A percentile compares a stretch with the other conserved stretches of the same genome.
These are phyloP conservation scores for Oryzias javanicus DNA, from an alignment of 2,113 vertebrate species.

Conservation along the genomic window DNA sequence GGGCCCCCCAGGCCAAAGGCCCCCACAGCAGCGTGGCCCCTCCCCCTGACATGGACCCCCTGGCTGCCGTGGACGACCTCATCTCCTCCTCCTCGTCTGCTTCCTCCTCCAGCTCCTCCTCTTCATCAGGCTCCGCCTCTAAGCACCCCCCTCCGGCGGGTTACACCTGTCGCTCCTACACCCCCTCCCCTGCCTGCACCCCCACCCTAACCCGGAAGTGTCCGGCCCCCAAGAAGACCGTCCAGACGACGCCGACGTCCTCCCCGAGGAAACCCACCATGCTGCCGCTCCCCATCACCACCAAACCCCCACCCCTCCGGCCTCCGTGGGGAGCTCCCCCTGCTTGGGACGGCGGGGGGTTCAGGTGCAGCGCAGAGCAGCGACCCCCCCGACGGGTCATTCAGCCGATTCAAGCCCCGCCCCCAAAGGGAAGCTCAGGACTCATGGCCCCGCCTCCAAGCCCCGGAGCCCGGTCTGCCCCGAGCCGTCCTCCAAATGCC, in stretches of 20 bases:
- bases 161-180: constrained; percentile 57
- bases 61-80: constrained; percentile 82
- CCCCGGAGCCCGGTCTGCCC: constrained; percentile 69
- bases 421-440: constrained; percentile 49
- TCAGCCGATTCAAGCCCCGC: constrained; percentile 18
- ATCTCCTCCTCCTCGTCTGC: constrained; percentile 60
- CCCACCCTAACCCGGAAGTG: constrained; percentile 63
- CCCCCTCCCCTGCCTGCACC: constrained; percentile 68
- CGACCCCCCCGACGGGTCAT: constrained; percentile 27
- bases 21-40: constrained; percentile 41
- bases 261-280: constrained; percentile 66
- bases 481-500: constrained; percentile 74
- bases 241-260: constrained; percentile 37
- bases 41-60: constrained; percentile 85
- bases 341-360: constrained; percentile 18
- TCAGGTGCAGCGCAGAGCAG: constrained; percentile 17
- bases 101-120: constrained; percentile 53
- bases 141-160: constrained; percentile 55
- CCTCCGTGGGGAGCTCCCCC: constrained; percentile 25
- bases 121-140: constrained; percentile 32
- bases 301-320: constrained; percentile 52
- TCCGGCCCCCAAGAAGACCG: constrained; percentile 53
- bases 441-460: constrained; percentile 51
- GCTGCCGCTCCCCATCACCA: constrained; percentile 44
- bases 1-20: constrained; percentile 69